Evolutionary conservation across 1,140 invertebrate genomes (phyloP).

Genomic region (Triops longicaudatus): DNA sequence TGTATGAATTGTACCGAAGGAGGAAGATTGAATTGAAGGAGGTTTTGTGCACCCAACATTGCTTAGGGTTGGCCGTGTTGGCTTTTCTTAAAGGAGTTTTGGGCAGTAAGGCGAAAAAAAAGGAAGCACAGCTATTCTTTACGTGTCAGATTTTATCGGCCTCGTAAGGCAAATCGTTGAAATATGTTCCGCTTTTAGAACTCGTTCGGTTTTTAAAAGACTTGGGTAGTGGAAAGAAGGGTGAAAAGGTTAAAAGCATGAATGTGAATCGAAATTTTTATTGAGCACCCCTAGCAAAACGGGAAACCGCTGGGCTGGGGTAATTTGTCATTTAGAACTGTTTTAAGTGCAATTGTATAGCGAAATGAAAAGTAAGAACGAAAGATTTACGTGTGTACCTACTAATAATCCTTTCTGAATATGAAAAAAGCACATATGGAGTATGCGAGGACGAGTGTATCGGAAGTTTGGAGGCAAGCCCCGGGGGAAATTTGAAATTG

Average conservation of each 20-base stretch:
- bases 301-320: neutral
- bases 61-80: neutral
- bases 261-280: neutral
- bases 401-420: neutral
- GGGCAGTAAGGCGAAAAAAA: neutral
- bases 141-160: constrained; percentile 3
- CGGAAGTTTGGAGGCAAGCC: neutral
- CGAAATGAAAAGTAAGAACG: neutral
- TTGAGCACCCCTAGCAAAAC: neutral
- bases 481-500: neutral
- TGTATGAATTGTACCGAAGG: neutral
- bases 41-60: neutral
- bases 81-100: neutral
- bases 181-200: constrained; percentile 9
- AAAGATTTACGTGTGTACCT: neutral
- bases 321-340: neutral
- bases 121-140: neutral
- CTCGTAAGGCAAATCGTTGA: constrained; percentile 11
- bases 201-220: neutral
- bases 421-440: neutral
- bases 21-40: neutral
- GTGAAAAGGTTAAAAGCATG: neutral
- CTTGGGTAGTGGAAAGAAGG: neutral
- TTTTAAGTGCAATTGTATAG: neutral
- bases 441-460: neutral